phyloP scores from a whole-genome alignment of 2,888 invertebrate genomes.

The Oligia strigilis region DNA sequence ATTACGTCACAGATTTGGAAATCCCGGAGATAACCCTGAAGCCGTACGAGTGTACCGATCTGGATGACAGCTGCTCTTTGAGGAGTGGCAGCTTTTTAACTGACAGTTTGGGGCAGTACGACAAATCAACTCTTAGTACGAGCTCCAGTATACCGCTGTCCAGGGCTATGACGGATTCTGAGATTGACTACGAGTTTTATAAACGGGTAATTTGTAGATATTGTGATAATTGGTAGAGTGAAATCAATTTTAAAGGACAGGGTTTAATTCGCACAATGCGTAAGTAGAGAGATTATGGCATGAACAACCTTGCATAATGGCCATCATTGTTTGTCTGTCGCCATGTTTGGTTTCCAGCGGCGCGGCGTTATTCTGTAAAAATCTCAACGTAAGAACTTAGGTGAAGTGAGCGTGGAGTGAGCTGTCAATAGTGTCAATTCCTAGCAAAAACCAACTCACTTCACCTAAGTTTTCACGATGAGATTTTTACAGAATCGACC shows the following conservation, averaged over 20 bases:
- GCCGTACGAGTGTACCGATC: slow-evolving; percentile 79
- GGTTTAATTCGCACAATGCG: neutral
- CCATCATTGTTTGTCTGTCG: neutral
- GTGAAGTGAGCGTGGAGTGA: too few relatives aligned
- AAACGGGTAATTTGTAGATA: slow-evolving; percentile 73
- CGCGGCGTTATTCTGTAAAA: too few relatives aligned
- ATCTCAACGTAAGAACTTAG: too few relatives aligned
- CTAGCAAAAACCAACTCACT: too few relatives aligned
- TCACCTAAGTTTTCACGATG: too few relatives aligned
- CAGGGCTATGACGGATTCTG: slow-evolving; percentile 86
- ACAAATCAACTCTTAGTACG: slow-evolving; percentile 73
- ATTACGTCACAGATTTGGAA: slow-evolving; percentile 82
- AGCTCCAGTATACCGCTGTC: slow-evolving; percentile 83
- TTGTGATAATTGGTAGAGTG: neutral
- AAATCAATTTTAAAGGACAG: neutral
- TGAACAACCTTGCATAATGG: neutral
- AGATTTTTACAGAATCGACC: too few relatives aligned
- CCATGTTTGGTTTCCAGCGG: neutral
- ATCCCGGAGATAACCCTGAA: slow-evolving; percentile 78
- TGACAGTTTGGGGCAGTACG: slow-evolving; percentile 70
- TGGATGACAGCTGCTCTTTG: slow-evolving; percentile 70
- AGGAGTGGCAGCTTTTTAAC: slow-evolving; percentile 75
- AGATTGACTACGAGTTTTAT: slow-evolving; percentile 83
- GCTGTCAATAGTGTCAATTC: too few relatives aligned
- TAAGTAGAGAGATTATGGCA: neutral